Percentiles rank a stretch among this genome's conserved stretches.
Conservation (phyloP, 2,113 vertebrate genomes). For the Ophthalmolycus amberensis region DNA sequence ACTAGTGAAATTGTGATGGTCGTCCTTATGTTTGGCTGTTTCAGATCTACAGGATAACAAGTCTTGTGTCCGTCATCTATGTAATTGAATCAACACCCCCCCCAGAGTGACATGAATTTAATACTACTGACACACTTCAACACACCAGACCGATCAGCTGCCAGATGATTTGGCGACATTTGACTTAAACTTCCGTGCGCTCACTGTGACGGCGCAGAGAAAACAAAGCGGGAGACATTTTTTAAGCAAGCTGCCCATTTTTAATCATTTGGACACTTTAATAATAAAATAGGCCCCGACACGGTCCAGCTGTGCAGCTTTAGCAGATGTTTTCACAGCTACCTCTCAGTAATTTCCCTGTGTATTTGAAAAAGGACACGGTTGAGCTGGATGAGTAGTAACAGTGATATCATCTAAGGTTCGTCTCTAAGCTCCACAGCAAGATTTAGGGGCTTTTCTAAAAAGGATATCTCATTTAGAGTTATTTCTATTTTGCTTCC, state of each 20-base stretch:
- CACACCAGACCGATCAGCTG: neutral
- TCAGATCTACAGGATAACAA: neutral
- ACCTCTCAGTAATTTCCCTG: conserved; percentile 30
- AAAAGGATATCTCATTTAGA: neutral
- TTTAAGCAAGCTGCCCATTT: neutral
- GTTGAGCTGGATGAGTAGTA: neutral
- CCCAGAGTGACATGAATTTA: neutral
- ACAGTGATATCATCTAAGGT: neutral
- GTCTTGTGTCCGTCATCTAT: neutral
- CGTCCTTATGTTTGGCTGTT: neutral
- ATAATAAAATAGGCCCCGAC: neutral
- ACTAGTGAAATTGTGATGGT: neutral
- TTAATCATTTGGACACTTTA: neutral
- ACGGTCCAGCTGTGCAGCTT: conserved; percentile 25
- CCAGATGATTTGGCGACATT: neutral
- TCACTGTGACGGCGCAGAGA: neutral
- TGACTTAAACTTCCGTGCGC: neutral
- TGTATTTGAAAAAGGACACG: neutral
- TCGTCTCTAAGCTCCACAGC: neutral
- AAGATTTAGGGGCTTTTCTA: neutral
- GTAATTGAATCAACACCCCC: too few relatives aligned
- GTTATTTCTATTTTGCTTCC: neutral
- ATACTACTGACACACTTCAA: neutral
- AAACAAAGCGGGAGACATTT: neutral
- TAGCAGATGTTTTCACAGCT: conserved; percentile 34